Conservation (phyloP, 2,888 invertebrate genomes). For the Lordiphosa andalusiaca region DNA sequence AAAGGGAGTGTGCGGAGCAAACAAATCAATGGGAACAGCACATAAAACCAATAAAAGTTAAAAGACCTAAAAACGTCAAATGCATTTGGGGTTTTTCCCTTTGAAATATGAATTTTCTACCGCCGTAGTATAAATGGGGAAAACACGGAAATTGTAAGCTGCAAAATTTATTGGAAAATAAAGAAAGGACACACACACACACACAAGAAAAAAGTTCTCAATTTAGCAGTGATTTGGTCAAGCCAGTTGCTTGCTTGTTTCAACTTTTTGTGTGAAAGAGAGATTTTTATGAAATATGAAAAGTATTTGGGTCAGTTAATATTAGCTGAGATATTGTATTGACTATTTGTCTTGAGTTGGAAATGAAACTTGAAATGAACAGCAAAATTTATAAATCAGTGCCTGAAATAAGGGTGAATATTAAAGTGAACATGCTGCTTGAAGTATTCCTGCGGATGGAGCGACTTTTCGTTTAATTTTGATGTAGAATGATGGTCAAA, state of each 20-base stretch:
- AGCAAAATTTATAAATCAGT: background rate
- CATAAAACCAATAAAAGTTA: slow-evolving; percentile 61
- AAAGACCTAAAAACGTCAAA: slow-evolving; percentile 70
- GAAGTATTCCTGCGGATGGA: too few relatives aligned
- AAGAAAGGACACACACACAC: slow-evolving; percentile 8
- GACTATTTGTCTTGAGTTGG: slow-evolving; percentile 3
- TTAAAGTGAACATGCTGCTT: too few relatives aligned
- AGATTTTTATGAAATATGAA: slow-evolving; percentile 26
- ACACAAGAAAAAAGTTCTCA: slow-evolving; percentile 22
- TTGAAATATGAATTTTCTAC: slow-evolving; percentile 70
- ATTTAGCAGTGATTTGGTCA: slow-evolving; percentile 22
- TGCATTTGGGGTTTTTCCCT: slow-evolving; percentile 55
- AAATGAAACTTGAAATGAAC: background rate
- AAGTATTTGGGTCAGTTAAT: slow-evolving; percentile 8
- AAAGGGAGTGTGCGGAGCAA: slow-evolving; percentile 22
- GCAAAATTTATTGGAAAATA: slow-evolving; percentile 46
- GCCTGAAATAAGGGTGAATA: too few relatives aligned
- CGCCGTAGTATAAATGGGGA: slow-evolving; percentile 8
- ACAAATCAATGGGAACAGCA: slow-evolving; percentile 49
- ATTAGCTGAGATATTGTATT: slow-evolving; percentile 3
- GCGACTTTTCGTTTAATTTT: too few relatives aligned
- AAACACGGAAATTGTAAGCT: slow-evolving; percentile 47
- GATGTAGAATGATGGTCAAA: too few relatives aligned
- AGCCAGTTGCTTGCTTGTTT: slow-evolving; percentile 18
- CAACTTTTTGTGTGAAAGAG: slow-evolving; percentile 24